Percentiles rank a stretch among this genome's conserved stretches.
phyloP scores from a whole-genome alignment of 2,113 vertebrate species.

The Dipodomys spectabilis region DNA sequence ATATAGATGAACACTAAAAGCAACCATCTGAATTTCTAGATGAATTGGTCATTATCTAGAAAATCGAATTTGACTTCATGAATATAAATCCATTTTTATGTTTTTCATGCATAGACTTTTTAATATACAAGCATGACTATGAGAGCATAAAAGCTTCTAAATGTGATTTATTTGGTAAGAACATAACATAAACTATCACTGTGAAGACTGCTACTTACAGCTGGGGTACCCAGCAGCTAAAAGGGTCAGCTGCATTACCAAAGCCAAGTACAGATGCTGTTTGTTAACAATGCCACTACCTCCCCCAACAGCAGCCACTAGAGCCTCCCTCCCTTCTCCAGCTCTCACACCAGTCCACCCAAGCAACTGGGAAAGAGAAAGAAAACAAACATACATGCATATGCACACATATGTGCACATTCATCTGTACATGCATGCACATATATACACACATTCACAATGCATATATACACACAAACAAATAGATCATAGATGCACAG shows the following conservation, averaged over 20 bases:
- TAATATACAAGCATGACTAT: slow-evolving; percentile 39
- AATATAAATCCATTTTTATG: slow-evolving; percentile 63
- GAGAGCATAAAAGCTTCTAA: slow-evolving; percentile 62
- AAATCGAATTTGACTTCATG: slow-evolving; percentile 71
- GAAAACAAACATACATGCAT: background rate
- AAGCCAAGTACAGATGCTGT: background rate
- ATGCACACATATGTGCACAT: too few species aligned
- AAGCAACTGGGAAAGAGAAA: background rate
- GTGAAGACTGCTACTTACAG: slow-evolving; percentile 35
- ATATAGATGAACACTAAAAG: slow-evolving; percentile 62
- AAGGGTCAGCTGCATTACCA: slow-evolving; percentile 49
- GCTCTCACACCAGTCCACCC: background rate
- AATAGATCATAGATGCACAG: background rate
- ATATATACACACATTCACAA: background rate
- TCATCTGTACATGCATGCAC: background rate
- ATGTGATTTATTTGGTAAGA: slow-evolving; percentile 61
- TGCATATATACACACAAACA: background rate
- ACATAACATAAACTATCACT: background rate
- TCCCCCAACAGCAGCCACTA: background rate
- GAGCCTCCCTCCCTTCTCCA: background rate
- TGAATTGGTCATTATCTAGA: slow-evolving; percentile 16
- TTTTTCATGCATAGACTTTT: slow-evolving; percentile 57
- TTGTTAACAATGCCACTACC: background rate
- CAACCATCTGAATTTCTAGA: slow-evolving; percentile 51
- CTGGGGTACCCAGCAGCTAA: background rate